Evolutionary conservation across 2,113 vertebrate genomes (phyloP).

Genomic region (Erythrolamprus reginae): DNA sequence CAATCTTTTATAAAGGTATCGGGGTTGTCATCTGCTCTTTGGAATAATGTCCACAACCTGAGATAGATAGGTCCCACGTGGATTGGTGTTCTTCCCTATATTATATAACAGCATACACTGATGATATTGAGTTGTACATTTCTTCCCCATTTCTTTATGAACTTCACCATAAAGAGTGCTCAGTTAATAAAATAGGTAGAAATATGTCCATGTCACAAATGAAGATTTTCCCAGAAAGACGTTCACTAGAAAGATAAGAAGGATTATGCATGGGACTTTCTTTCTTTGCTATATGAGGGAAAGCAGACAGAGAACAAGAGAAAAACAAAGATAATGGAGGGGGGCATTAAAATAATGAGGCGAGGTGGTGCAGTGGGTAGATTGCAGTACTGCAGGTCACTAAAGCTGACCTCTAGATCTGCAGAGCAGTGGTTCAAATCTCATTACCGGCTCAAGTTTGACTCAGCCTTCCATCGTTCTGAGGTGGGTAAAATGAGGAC

Average conservation of each 20-base stretch:
- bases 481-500: too few species aligned
- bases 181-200: neutral
- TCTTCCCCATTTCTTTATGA: neutral
- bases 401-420: too few species aligned
- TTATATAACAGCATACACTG: neutral
- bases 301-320: neutral
- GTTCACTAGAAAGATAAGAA: neutral
- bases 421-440: too few species aligned
- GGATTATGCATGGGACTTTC: neutral
- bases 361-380: too few species aligned
- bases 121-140: neutral
- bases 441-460: too few species aligned
- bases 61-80: neutral
- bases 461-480: too few species aligned
- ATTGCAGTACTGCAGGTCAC: too few species aligned
- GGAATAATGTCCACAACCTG: neutral
- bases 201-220: neutral
- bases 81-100: neutral
- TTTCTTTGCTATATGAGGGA: neutral
- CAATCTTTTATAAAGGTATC: neutral
- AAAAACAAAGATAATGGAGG: neutral
- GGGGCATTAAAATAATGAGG: too few species aligned
- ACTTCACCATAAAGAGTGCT: neutral
- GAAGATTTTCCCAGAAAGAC: neutral
- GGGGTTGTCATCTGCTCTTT: neutral